phyloP scores from a whole-genome alignment of 1,140 invertebrate genomes.

The Macrocentrus cingulum region DNA sequence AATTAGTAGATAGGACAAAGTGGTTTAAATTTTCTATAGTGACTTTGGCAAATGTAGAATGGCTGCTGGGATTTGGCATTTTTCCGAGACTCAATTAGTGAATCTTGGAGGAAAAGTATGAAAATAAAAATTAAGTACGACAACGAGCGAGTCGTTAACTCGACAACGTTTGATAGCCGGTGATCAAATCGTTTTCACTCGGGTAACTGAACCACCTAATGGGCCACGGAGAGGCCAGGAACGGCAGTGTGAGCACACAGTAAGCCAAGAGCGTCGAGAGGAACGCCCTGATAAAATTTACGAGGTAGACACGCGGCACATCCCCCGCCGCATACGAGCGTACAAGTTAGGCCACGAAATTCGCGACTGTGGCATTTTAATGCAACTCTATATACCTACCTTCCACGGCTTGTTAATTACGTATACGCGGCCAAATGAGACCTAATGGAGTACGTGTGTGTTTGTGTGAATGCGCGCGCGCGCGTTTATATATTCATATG shows the following conservation, averaged over 20 bases:
- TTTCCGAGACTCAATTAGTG: too few species aligned
- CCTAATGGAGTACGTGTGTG: not conserved
- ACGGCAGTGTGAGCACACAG: not conserved
- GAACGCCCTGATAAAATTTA: conserved; percentile 16
- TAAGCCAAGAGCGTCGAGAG: conserved; percentile 7
- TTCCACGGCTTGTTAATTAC: conserved; percentile 21
- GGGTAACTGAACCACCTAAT: conserved; percentile 16
- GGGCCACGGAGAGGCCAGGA: conserved; percentile 6
- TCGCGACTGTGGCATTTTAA: conserved; percentile 22
- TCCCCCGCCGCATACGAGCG: not conserved
- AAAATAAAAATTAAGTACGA: too few species aligned
- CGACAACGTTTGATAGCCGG: too few species aligned
- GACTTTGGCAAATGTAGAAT: too few species aligned
- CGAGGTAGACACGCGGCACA: not conserved
- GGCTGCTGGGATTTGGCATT: too few species aligned
- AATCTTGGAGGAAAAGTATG: too few species aligned
- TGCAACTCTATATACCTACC: conserved; percentile 10
- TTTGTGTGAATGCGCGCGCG: not conserved
- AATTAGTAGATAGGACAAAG: too few species aligned
- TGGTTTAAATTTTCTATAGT: too few species aligned
- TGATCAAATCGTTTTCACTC: not conserved
- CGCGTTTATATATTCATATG: not conserved
- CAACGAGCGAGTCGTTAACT: too few species aligned
- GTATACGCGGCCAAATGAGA: conserved; percentile 17
- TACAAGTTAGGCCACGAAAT: conserved; percentile 10